Base-by-base conservation (phyloP, 2,113 vertebrate genomes). In the Aythya baeri region DNA sequence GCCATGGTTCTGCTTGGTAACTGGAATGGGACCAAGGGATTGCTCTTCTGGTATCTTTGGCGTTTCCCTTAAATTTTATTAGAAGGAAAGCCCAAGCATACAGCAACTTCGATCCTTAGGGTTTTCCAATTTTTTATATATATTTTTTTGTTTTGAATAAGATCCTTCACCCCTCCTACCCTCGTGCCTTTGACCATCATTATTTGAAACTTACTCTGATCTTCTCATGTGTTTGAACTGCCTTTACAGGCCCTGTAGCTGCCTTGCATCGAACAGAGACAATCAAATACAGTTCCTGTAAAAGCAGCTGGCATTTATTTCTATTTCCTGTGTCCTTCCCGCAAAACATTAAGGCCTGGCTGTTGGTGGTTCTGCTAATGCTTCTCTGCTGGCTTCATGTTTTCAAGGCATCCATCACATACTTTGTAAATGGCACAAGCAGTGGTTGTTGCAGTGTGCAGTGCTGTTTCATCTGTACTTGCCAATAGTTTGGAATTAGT, bases 361-460 rank as follows among this genome's bases (percentile, higher is more conserved):
- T 67, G 23, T 49, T 71, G n/a, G 4, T 83, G 52, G 8, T 76
- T 17, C 21, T 36, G 36, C 41, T 87, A 54, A 84, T 71, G 7
- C 21, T 78, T 63, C 38, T 43, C 59, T 61, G 11, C 22, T 62
- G 55, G 34, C 26, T 74, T 80, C 20, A 3, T 72, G 25, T 21
- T 86, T 92, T 74, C 31, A 80, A 57, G 44, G 9, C 17, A n/a
- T 49, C 32, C 50, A 46, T 49, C 63, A 54, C 25, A 17, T 31
- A 16, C 17, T 80, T 11, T 22, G 36, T 17, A 46, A 88, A 32
- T 62, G 17, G 17, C 0, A 1, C 10, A 49, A 38, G 38, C 0
- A 1, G 13, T 46, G 14, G 6, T 55, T 75, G 12, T 41, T 88
- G 41, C 61, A 36, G 5, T 58, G 17, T 7, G 17, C 31, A 63